Conservation (phyloP, 2,888 invertebrate species). For the Drymonia ruficornis region DNA sequence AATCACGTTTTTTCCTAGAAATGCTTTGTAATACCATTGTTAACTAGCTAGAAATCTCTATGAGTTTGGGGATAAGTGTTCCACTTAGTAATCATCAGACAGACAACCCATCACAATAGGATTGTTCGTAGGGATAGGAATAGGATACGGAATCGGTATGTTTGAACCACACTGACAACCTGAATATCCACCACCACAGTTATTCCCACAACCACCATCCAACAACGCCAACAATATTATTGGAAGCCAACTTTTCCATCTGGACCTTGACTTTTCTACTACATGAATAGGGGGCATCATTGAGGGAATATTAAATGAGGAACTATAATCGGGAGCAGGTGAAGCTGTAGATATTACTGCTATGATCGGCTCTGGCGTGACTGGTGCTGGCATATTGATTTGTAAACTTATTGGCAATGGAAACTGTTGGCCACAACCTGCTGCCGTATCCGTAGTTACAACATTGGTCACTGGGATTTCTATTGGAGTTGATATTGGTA, state of each 20-base stretch:
- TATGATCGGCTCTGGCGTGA: constrained; percentile 44
- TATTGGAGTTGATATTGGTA: neutral
- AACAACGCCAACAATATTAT: constrained; percentile 53
- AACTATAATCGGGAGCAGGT: constrained; percentile 16
- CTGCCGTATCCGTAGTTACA: neutral
- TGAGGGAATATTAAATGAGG: constrained; percentile 21
- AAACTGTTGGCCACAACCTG: constrained; percentile 11
- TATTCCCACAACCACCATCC: constrained; percentile 36
- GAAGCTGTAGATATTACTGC: constrained; percentile 40
- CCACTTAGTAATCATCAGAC: constrained; percentile 7
- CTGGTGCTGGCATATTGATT: constrained; percentile 53
- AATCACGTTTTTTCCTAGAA: no score
- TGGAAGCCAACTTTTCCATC: constrained; percentile 50
- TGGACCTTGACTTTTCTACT: constrained; percentile 47
- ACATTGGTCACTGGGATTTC: neutral
- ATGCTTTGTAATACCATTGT: no score
- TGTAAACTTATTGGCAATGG: constrained; percentile 58
- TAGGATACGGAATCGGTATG: constrained; percentile 55
- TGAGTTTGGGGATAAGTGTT: no score
- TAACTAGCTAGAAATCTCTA: no score
- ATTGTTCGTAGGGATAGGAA: constrained; percentile 53
- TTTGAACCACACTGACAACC: constrained; percentile 39
- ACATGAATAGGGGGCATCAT: constrained; percentile 41
- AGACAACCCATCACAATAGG: constrained; percentile 40
- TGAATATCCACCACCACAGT: constrained; percentile 28